phyloP scores from a whole-genome alignment of 2,797 vertebrate species.

The Gobio occitaniae region DNA sequence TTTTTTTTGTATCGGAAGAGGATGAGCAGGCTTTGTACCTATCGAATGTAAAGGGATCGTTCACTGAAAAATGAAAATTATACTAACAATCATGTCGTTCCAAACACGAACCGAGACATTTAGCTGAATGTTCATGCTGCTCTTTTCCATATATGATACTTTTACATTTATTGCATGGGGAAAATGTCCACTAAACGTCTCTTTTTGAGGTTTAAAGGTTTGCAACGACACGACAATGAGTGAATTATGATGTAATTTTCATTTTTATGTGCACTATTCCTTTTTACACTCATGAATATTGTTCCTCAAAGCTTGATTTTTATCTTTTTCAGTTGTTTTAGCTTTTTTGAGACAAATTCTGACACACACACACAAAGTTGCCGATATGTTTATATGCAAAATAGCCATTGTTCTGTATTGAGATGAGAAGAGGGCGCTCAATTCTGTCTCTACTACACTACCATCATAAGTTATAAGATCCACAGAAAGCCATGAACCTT shows the following conservation, averaged over 20 bases:
- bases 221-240: not conserved
- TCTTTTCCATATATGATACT: not conserved
- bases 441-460: not conserved
- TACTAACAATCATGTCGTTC: not conserved
- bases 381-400: conserved; percentile 29
- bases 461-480: not conserved
- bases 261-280: conserved; percentile 6
- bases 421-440: not conserved
- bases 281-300: conserved; percentile 15
- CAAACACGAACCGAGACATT: not conserved
- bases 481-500: conserved; percentile 14
- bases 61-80: not conserved
- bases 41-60: conserved; percentile 34
- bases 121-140: conserved; percentile 12
- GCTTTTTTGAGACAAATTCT: conserved; percentile 18
- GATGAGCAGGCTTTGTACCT: conserved; percentile 37
- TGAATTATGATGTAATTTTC: not conserved
- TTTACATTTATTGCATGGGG: conserved; percentile 21
- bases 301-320: conserved; percentile 24
- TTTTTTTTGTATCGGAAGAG: conserved; percentile 64
- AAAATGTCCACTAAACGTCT: not conserved
- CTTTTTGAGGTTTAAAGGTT: not conserved
- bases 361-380: not conserved
- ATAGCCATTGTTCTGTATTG: conserved; percentile 5
- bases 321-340: not conserved